Conservation (phyloP, 2,797 vertebrate species). For the Lacerta agilis region DNA sequence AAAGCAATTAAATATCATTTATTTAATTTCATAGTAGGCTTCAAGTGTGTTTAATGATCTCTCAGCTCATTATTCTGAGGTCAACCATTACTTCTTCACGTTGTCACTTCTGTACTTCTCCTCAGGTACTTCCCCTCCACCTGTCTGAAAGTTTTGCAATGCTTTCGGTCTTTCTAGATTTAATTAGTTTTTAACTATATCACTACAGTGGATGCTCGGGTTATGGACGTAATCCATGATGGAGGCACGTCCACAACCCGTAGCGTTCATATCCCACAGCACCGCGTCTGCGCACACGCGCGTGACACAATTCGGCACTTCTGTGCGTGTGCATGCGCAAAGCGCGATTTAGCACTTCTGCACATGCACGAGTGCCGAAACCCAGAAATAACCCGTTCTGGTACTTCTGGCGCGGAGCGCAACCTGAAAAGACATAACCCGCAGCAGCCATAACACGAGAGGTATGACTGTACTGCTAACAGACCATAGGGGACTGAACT, state of each 20-base stretch:
- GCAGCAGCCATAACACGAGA: too few relatives aligned
- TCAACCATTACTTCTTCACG: conserved; percentile 23
- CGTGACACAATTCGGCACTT: too few relatives aligned
- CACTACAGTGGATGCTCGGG: too few relatives aligned
- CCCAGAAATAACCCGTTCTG: too few relatives aligned
- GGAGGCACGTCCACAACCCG: too few relatives aligned
- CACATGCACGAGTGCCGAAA: too few relatives aligned
- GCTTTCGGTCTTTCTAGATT: background rate
- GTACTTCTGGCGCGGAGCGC: too few relatives aligned
- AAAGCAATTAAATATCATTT: conserved; percentile 42
- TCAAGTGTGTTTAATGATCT: conserved; percentile 21
- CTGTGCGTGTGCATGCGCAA: too few relatives aligned
- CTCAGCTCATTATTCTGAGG: conserved; percentile 9
- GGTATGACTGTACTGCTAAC: background rate
- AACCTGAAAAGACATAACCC: too few relatives aligned
- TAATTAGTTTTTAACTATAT: background rate
- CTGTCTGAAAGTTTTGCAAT: conserved; percentile 18
- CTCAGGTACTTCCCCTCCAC: background rate
- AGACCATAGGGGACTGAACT: background rate
- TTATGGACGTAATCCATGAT: background rate
- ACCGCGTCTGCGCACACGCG: too few relatives aligned
- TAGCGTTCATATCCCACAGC: too few relatives aligned
- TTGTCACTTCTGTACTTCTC: conserved; percentile 24
- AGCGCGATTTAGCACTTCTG: too few relatives aligned
- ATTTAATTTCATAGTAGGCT: conserved; percentile 40